A percentile compares a stretch with the other conserved stretches of the same genome.
phyloP scores from a whole-genome alignment of 2,888 invertebrate genomes.

The Drepana falcataria region DNA sequence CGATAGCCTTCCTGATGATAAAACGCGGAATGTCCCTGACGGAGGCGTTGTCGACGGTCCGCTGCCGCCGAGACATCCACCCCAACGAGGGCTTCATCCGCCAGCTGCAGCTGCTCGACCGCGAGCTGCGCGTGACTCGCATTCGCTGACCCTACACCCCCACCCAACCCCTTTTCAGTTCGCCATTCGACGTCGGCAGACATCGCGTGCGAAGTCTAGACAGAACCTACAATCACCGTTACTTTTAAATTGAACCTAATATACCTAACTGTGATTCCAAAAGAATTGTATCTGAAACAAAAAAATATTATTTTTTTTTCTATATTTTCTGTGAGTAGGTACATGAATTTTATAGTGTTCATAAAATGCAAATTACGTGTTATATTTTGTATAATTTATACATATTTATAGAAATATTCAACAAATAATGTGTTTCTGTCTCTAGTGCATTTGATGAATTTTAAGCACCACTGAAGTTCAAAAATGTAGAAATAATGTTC shows the following conservation, averaged over 20 bases:
- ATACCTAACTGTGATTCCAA: neutral
- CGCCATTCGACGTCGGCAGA: slow-evolving; percentile 36
- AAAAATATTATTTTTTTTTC: neutral
- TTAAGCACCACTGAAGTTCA: neutral
- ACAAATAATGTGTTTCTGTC: too few species aligned
- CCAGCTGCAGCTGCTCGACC: slow-evolving; percentile 84
- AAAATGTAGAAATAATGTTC: neutral
- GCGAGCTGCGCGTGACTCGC: slow-evolving; percentile 76
- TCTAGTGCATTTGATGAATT: neutral
- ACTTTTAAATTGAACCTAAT: slow-evolving; percentile 3
- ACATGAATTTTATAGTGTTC: neutral
- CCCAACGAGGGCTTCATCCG: slow-evolving; percentile 90
- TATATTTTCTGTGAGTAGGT: neutral
- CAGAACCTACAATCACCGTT: slow-evolving; percentile 42
- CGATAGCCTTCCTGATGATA: slow-evolving; percentile 89
- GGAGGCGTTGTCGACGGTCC: slow-evolving; percentile 85
- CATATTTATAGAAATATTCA: too few species aligned
- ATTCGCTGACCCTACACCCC: slow-evolving; percentile 66
- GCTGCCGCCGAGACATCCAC: slow-evolving; percentile 84
- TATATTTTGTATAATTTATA: neutral
- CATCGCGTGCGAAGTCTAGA: slow-evolving; percentile 60
- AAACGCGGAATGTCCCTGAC: slow-evolving; percentile 85
- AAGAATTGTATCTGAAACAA: neutral
- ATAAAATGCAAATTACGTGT: neutral
- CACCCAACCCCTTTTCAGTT: slow-evolving; percentile 38